Evolutionary conservation across 2,113 vertebrate genomes (phyloP).

Genomic region (Aldabrachelys gigantea): DNA sequence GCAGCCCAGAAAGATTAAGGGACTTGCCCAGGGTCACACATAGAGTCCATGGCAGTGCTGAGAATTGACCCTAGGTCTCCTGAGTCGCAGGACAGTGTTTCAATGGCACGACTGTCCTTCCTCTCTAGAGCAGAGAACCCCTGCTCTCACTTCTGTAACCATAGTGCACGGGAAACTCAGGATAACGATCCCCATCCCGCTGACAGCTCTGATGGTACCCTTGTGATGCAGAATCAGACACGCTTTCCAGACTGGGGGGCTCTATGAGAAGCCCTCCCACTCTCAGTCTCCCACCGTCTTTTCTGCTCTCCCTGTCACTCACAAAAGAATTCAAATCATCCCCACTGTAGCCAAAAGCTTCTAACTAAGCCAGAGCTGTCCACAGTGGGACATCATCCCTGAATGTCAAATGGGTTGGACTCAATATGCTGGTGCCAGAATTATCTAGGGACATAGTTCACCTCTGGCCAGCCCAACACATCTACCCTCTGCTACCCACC

Average conservation of each 20-base stretch:
- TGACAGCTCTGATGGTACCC: too few species aligned
- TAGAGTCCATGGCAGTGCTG: too few species aligned
- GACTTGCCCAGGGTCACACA: too few species aligned
- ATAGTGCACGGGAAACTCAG: not conserved
- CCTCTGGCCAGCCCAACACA: not conserved
- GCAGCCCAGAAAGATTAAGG: too few species aligned
- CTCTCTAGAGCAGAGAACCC: not conserved
- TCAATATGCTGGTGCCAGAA: not conserved
- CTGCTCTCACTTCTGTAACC: not conserved
- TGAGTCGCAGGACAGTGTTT: too few species aligned
- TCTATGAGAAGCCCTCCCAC: not conserved
- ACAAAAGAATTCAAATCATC: constrained; percentile 13
- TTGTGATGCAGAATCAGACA: too few species aligned
- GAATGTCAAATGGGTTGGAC: not conserved
- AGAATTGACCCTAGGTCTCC: too few species aligned
- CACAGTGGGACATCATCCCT: not conserved
- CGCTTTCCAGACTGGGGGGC: too few species aligned
- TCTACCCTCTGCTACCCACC: not conserved
- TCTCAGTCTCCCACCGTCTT: not conserved
- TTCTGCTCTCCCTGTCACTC: not conserved
- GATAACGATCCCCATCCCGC: too few species aligned
- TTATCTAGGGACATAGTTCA: not conserved
- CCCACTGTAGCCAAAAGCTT: constrained; percentile 11
- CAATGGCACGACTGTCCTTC: not conserved
- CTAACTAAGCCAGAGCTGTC: constrained; percentile 36